Percentiles rank a stretch among this genome's conserved stretches.
phyloP scores from a whole-genome alignment of 2,888 invertebrate species.

The Petrophora chlorosata region DNA sequence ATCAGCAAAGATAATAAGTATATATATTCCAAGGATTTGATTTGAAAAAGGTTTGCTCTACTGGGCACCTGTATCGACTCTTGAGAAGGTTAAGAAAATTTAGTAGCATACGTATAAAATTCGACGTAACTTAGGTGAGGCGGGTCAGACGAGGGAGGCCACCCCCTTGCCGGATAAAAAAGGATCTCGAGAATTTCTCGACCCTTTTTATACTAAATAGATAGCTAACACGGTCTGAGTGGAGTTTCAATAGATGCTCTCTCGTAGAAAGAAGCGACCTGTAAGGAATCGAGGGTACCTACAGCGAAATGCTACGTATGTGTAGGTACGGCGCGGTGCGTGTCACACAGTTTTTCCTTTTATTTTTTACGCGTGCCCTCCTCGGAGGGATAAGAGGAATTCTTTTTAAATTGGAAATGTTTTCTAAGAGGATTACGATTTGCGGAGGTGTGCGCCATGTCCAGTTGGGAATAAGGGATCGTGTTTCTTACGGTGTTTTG shows the following conservation, averaged over 20 bases:
- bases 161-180: conserved; percentile 74
- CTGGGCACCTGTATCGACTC: conserved; percentile 35
- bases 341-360: conserved; percentile 79
- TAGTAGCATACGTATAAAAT: conserved; percentile 39
- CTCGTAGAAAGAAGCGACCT: conserved; percentile 81
- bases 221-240: conserved; percentile 83
- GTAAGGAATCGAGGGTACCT: conserved; percentile 77
- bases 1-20: neutral
- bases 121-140: conserved; percentile 37
- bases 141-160: conserved; percentile 48
- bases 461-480: conserved; percentile 70
- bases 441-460: conserved; percentile 70
- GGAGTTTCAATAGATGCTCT: conserved; percentile 84
- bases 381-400: conserved; percentile 80
- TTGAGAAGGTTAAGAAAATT: conserved; percentile 39
- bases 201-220: conserved; percentile 84
- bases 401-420: conserved; percentile 85
- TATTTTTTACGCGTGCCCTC: conserved; percentile 82
- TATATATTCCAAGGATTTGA: conserved; percentile 24
- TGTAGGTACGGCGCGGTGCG: conserved; percentile 53
- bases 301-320: conserved; percentile 63
- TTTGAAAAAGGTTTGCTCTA: conserved; percentile 25
- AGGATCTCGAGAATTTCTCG: conserved; percentile 79
- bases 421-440: conserved; percentile 84
- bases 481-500: conserved; percentile 62